Evolutionary conservation across 1,140 invertebrate species (phyloP).

Genomic region (Globodera rostochiensis): DNA sequence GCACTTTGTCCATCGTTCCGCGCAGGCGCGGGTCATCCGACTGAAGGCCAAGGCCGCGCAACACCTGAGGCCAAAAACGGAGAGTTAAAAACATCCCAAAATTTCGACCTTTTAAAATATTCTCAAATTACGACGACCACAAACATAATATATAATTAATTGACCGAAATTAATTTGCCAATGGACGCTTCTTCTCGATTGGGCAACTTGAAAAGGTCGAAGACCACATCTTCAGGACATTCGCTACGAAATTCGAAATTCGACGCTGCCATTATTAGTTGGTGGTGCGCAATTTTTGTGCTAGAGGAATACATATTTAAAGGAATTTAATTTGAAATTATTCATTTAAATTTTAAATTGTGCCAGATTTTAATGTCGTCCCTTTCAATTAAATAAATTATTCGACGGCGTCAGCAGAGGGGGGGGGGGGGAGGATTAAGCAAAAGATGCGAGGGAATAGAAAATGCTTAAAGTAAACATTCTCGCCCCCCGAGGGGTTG

Average conservation of each 20-base stretch:
- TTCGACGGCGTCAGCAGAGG: too few relatives aligned
- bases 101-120: too few relatives aligned
- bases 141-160: slow-evolving; percentile 2
- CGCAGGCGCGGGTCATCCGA: slow-evolving; percentile 57
- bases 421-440: neutral
- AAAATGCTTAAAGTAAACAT: neutral
- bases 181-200: slow-evolving; percentile 59
- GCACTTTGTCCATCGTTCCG: slow-evolving; percentile 60
- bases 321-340: neutral
- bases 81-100: too few relatives aligned
- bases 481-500: too few relatives aligned
- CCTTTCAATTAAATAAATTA: neutral
- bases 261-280: neutral
- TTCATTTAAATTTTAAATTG: neutral
- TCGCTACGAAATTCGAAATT: neutral
- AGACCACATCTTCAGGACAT: slow-evolving; percentile 58
- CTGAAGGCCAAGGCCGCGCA: slow-evolving; percentile 53
- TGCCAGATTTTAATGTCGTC: neutral
- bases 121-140: too few relatives aligned
- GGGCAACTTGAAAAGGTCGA: slow-evolving; percentile 63
- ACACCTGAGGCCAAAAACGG: slow-evolving; percentile 27
- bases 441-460: neutral
- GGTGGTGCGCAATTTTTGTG: neutral
- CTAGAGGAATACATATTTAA: neutral
- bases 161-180: slow-evolving; percentile 48